Conservation (phyloP, 2,113 vertebrate species). For the Rana temporaria region DNA sequence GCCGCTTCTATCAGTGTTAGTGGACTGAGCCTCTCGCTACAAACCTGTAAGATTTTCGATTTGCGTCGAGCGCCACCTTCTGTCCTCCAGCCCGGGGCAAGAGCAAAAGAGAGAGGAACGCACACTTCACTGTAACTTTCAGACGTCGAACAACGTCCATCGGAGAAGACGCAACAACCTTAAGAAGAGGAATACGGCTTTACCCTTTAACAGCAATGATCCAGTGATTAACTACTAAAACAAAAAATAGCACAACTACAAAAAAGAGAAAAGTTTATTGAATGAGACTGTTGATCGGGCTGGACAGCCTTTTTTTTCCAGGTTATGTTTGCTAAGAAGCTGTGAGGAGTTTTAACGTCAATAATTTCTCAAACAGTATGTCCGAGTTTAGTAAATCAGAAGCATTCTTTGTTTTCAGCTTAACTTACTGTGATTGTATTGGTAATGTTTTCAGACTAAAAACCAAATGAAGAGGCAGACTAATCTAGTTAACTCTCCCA, state of each 20-base stretch:
- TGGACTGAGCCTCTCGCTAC: conserved; percentile 79
- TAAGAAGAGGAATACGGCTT: conserved; percentile 67
- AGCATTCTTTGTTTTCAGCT: background rate
- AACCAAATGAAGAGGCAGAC: conserved; percentile 19
- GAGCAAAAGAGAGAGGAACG: conserved; percentile 61
- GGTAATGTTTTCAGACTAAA: conserved; percentile 2
- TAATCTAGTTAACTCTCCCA: background rate
- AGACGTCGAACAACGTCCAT: conserved; percentile 64
- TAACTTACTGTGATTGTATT: conserved; percentile 41
- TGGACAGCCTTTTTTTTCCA: conserved; percentile 77
- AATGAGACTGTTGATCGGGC: conserved; percentile 53
- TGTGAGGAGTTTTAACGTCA: conserved; percentile 67
- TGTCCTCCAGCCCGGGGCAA: conserved; percentile 73
- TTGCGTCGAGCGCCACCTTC: conserved; percentile 68
- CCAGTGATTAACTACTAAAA: conserved; percentile 60
- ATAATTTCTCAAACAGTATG: background rate
- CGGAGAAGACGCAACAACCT: conserved; percentile 63
- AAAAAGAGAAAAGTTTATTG: conserved; percentile 31
- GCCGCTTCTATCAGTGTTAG: conserved; percentile 79
- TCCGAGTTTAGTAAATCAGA: conserved; percentile 62
- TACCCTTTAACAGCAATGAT: conserved; percentile 67
- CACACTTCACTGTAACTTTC: conserved; percentile 67
- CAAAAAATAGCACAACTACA: conserved; percentile 62
- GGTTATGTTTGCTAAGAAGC: conserved; percentile 73
- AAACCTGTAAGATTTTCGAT: conserved; percentile 72